These are phyloP conservation scores for Tetropium fuscum DNA, from an alignment of 2,888 invertebrate genomes.

Conservation along the genomic window DNA sequence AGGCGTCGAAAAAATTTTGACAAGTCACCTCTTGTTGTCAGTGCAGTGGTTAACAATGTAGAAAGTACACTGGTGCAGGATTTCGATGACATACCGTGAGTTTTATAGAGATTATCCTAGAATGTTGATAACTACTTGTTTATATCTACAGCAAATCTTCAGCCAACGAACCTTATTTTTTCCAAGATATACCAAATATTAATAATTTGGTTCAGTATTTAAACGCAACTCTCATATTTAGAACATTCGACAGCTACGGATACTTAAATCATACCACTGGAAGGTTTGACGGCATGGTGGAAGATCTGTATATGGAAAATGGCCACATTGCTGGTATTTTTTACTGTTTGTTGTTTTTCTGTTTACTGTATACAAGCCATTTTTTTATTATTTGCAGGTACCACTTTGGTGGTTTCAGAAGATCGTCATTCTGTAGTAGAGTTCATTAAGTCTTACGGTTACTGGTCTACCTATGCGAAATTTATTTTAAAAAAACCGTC, in stretches of 20 bases:
- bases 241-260: constrained; percentile 41
- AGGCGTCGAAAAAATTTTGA: constrained; percentile 38
- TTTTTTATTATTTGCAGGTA: constrained; percentile 31
- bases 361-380: background rate
- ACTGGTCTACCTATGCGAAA: constrained; percentile 41
- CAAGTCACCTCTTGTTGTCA: constrained; percentile 25
- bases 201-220: constrained; percentile 38
- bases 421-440: constrained; percentile 43
- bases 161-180: constrained; percentile 42
- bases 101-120: background rate
- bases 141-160: constrained; percentile 36
- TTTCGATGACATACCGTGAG: constrained; percentile 41
- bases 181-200: constrained; percentile 41
- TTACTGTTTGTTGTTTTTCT: background rate
- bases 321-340: constrained; percentile 37
- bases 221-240: constrained; percentile 43
- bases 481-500: constrained; percentile 67
- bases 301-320: constrained; percentile 36
- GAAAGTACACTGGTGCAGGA: constrained; percentile 27
- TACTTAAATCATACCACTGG: constrained; percentile 46
- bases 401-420: constrained; percentile 39
- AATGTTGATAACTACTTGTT: no score
- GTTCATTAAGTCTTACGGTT: constrained; percentile 43
- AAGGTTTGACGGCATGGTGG: constrained; percentile 44
- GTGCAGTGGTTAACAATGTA: constrained; percentile 34